Conservation (phyloP, 2,797 vertebrate species). For the Schizopygopsis pylzovi region DNA sequence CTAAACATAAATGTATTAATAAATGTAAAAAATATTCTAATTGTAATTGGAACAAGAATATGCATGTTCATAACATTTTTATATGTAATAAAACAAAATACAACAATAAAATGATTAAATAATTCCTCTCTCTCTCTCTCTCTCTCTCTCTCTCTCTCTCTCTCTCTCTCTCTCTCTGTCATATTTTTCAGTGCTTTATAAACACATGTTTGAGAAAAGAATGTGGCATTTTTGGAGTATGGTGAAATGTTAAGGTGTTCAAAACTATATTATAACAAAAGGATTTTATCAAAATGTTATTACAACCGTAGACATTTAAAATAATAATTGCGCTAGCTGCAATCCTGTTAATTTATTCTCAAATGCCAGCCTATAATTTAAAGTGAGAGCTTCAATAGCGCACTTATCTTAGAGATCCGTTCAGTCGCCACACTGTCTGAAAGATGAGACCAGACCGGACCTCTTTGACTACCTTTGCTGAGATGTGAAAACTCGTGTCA, state of each 20-base stretch:
- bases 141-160: no score
- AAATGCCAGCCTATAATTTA: conserved; percentile 74
- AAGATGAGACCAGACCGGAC: conserved; percentile 81
- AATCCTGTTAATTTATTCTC: conserved; percentile 91
- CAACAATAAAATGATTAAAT: not conserved
- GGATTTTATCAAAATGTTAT: conserved; percentile 52
- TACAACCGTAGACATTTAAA: conserved; percentile 70
- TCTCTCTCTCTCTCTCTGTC: no score
- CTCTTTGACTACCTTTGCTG: conserved; percentile 75
- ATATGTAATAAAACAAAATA: not conserved
- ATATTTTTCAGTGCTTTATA: not conserved
- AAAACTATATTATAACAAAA: not conserved
- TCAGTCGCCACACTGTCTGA: conserved; percentile 91
- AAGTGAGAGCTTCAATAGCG: conserved; percentile 86
- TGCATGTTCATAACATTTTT: no score
- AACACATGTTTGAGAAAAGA: not conserved
- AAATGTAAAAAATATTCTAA: not conserved
- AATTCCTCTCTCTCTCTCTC: no score
- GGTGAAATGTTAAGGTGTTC: not conserved
- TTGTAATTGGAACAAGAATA: not conserved
- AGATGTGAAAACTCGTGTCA: conserved; percentile 75
- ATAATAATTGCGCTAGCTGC: conserved; percentile 87
- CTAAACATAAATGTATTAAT: not conserved
- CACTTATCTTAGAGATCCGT: conserved; percentile 88
- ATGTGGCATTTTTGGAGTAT: not conserved